Evolutionary conservation across 2,797 vertebrate genomes (phyloP).

Genomic region (Labroides dimidiatus): DNA sequence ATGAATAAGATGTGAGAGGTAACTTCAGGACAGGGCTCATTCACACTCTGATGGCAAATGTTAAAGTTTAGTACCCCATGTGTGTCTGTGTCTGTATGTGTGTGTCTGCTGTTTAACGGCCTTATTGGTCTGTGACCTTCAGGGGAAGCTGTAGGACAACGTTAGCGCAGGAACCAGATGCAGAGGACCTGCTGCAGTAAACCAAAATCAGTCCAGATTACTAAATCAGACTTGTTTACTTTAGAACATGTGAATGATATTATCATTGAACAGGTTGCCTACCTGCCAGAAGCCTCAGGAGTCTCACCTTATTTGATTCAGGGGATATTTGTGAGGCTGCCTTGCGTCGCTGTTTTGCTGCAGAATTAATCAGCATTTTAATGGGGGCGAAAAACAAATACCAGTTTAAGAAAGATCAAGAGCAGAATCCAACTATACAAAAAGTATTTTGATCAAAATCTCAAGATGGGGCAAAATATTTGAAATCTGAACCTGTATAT

Average conservation of each 20-base stretch:
- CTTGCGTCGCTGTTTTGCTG: constrained; percentile 7
- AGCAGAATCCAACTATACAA: constrained; percentile 4
- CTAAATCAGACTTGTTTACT: constrained; percentile 35
- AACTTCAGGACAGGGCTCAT: constrained; percentile 48
- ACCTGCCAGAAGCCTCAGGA: not conserved
- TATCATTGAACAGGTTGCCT: not conserved
- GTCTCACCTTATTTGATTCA: constrained; percentile 10
- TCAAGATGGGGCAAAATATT: not conserved
- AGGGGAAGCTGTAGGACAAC: constrained; percentile 47
- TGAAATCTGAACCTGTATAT: too few species aligned
- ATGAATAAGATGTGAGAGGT: constrained; percentile 43
- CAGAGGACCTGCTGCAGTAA: constrained; percentile 17
- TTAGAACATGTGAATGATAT: constrained; percentile 18
- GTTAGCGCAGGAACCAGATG: constrained; percentile 31
- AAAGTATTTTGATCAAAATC: not conserved
- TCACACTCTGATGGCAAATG: constrained; percentile 52
- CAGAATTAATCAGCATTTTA: constrained; percentile 32
- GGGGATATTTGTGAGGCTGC: not conserved
- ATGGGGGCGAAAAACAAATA: constrained; percentile 10
- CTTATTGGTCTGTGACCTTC: constrained; percentile 59
- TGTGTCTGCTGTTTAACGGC: constrained; percentile 51
- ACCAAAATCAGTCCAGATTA: constrained; percentile 18
- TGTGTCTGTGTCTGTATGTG: constrained; percentile 36
- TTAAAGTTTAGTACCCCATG: constrained; percentile 42
- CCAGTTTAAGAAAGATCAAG: not conserved